Percentiles rank a stretch among this genome's conserved stretches.
phyloP scores from a whole-genome alignment of 2,797 vertebrate species.

The Sebastes flavidus region DNA sequence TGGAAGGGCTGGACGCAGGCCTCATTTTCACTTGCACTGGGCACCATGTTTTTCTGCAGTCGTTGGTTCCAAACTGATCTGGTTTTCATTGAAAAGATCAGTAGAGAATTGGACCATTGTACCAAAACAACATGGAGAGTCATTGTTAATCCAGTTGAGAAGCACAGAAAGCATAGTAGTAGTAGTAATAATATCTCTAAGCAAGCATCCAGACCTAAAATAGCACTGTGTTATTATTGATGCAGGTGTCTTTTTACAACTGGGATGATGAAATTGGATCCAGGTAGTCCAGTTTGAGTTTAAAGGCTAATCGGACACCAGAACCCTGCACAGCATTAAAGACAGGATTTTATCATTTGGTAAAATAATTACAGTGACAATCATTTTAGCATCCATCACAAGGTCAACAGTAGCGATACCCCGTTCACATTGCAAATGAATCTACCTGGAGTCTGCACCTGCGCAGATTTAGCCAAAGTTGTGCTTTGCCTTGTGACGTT shows the following conservation, averaged over 20 bases:
- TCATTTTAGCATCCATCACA: neutral
- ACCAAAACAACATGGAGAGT: neutral
- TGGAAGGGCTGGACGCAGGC: constrained; percentile 10
- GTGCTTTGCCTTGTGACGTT: neutral
- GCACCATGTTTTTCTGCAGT: constrained; percentile 25
- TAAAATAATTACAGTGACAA: neutral
- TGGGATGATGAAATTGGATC: neutral
- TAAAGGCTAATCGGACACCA: neutral
- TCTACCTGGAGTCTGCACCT: neutral
- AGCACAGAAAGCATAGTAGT: neutral
- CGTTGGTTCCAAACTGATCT: constrained; percentile 7
- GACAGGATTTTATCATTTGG: neutral
- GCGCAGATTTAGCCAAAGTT: neutral
- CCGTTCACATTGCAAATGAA: neutral
- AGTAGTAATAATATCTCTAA: neutral
- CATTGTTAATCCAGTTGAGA: neutral
- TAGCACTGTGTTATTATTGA: constrained; percentile 11
- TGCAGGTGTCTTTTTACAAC: neutral
- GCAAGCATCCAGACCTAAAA: neutral
- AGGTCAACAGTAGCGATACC: neutral
- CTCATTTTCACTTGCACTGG: constrained; percentile 26
- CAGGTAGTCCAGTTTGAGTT: neutral
- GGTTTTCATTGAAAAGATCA: constrained; percentile 9
- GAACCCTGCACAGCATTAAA: neutral
- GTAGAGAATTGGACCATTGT: neutral